Evolutionary conservation across 2,797 vertebrate species (phyloP), one percentile per base, ranked within the genome.

Genomic region (Chelmon rostratus): DNA sequence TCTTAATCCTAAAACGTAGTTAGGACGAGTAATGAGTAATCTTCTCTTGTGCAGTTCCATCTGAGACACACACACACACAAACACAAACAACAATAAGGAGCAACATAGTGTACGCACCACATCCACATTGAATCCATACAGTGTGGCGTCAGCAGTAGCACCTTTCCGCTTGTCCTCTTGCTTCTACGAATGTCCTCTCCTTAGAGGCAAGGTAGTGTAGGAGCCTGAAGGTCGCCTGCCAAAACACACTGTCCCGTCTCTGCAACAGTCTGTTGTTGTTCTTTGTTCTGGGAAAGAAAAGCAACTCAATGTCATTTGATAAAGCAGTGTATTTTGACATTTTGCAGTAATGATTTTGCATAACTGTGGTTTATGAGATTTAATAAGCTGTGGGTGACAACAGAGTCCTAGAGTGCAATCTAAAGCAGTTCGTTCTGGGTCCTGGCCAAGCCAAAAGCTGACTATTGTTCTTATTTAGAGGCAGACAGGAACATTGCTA

Each of bases 41-140:
- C 13, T 50, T 57, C 40, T 73, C 57, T 73, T 61, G 49, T 67
- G 58, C 63, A 42, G 5, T 62, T 76, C 38, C 42, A 40, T 65
- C 44, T 68, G 3, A 25, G 9, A 56, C 9, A 64, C 42, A 71
- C 25, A 57, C 28, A 63, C 40, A 70, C 25, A 57, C 28, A 57
- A 28, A 53, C 23, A 61, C 52, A 68, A n/a, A 54, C 18, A 25
- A 5, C 66, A 44, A 42, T 23, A 50, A 73, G 13, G 8, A 31
- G 23, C n/a, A 25, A 11, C 5, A 28, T 31, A 25, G 37, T 33
- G 15, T n/a, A 65, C 35, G 33, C 28, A 38, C 1, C 25, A 28
- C 53, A 28, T 67, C 57, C 52, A 44, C 21, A 25, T 28, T 44
- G 42, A 83, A 71, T 23, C 61, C 1, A 25, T n/a, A 35, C 13